phyloP scores from a whole-genome alignment of 2,888 invertebrate species.

The Saturnia pavonia region DNA sequence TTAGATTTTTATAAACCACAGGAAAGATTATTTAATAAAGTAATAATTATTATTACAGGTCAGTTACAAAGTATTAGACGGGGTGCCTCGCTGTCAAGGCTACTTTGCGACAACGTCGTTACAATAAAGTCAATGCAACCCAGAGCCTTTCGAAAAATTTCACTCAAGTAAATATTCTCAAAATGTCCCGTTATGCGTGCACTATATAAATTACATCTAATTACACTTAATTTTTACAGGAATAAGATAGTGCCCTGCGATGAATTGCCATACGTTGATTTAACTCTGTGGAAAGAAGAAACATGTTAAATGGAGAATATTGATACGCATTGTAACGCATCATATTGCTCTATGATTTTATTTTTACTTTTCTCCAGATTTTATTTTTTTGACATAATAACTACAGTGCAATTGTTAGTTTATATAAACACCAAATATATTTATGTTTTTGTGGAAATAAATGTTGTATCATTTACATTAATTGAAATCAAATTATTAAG shows the following conservation, averaged over 20 bases:
- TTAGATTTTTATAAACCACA: too few species aligned
- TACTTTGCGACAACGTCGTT: conserved; percentile 28
- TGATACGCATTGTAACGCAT: too few species aligned
- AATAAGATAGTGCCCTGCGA: conserved; percentile 25
- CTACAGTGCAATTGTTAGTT: not conserved
- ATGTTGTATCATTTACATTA: not conserved
- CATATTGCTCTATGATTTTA: too few species aligned
- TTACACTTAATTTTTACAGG: conserved; percentile 25
- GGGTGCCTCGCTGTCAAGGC: conserved; percentile 22
- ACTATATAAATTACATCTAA: not conserved
- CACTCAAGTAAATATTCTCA: conserved; percentile 25
- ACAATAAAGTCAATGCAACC: conserved; percentile 27
- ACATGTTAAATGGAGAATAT: not conserved
- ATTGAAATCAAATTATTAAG: too few species aligned
- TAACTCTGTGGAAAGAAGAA: conserved; percentile 24
- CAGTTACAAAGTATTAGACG: conserved; percentile 30
- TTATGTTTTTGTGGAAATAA: not conserved
- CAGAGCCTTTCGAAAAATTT: conserved; percentile 24
- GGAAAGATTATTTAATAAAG: not conserved
- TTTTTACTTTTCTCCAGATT: too few species aligned
- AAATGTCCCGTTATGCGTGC: not conserved
- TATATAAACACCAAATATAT: not conserved
- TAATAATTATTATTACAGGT: conserved; percentile 26
- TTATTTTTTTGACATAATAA: too few species aligned
- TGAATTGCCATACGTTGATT: conserved; percentile 24